Percentiles rank a stretch among this genome's conserved stretches.
Evolutionary conservation across 2,113 vertebrate genomes (phyloP).

Genomic region (Silurus meridionalis): DNA sequence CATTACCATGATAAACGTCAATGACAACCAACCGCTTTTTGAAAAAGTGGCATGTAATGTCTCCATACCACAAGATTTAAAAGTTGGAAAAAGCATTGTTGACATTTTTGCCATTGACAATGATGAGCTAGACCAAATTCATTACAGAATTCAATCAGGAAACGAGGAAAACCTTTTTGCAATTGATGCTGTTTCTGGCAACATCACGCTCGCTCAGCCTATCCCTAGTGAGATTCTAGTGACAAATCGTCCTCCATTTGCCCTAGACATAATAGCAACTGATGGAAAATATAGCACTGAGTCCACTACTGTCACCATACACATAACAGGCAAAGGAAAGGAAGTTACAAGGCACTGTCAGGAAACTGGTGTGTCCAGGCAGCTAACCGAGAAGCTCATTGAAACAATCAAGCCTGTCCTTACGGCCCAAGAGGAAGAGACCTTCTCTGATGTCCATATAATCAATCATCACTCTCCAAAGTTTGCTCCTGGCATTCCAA

Average conservation of each 20-base stretch:
- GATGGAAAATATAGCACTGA: constrained; percentile 84
- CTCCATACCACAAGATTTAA: constrained; percentile 77
- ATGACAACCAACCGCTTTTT: constrained; percentile 90
- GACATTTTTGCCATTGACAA: constrained; percentile 86
- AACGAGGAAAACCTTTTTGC: constrained; percentile 84
- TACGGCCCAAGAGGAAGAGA: constrained; percentile 76
- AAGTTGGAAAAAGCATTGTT: constrained; percentile 72
- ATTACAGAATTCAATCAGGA: constrained; percentile 83
- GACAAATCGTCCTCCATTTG: constrained; percentile 66
- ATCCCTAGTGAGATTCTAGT: constrained; percentile 67
- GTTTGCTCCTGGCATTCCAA: constrained; percentile 80
- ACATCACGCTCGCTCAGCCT: constrained; percentile 74
- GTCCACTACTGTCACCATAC: constrained; percentile 81
- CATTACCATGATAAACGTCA: constrained; percentile 87
- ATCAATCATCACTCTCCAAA: constrained; percentile 84
- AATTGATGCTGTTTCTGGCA: constrained; percentile 80
- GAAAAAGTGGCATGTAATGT: constrained; percentile 88
- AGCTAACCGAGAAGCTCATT: constrained; percentile 85
- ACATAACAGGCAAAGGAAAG: constrained; percentile 72
- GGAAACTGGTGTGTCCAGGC: constrained; percentile 83
- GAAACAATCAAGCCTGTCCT: constrained; percentile 80
- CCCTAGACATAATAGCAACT: constrained; percentile 81
- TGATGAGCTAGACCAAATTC: constrained; percentile 89
- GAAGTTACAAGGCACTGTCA: constrained; percentile 76
- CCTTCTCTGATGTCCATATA: constrained; percentile 80